phyloP scores from a whole-genome alignment of 2,113 vertebrate genomes.

The Cathartes aura region DNA sequence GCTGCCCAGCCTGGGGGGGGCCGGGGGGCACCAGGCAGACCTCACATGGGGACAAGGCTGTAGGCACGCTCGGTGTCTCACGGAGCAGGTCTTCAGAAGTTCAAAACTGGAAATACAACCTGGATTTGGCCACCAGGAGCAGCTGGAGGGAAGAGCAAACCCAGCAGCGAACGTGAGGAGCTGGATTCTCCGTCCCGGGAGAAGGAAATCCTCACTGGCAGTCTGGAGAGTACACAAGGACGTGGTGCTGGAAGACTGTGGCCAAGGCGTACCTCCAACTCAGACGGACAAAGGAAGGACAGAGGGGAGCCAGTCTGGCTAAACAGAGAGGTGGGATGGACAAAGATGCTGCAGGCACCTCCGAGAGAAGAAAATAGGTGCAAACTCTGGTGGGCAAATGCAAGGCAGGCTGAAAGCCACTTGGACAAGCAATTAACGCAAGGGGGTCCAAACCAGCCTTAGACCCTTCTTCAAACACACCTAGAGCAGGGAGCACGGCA shows the following conservation, averaged over 20 bases:
- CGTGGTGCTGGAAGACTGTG: neutral
- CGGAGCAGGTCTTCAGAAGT: neutral
- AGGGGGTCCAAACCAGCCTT: neutral
- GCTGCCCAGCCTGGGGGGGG: neutral
- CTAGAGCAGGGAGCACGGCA: neutral
- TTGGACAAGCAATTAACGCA: neutral
- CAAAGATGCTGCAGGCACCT: neutral
- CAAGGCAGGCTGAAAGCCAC: neutral
- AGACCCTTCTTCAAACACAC: neutral
- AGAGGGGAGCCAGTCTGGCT: neutral
- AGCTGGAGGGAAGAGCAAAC: neutral
- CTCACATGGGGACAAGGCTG: neutral
- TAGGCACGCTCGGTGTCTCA: accelerated
- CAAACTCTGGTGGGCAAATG: no score
- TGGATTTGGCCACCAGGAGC: neutral
- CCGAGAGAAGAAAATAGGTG: neutral
- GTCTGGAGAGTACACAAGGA: neutral
- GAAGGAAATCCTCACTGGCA: neutral
- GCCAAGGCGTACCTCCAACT: neutral
- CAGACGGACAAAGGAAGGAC: neutral
- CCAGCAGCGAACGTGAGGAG: neutral
- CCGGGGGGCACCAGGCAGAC: neutral
- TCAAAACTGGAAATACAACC: neutral
- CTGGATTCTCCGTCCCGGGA: neutral
- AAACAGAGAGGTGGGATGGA: neutral